Evolutionary conservation across 2,113 vertebrate species (phyloP).

Genomic region (Hyperopisus bebe): DNA sequence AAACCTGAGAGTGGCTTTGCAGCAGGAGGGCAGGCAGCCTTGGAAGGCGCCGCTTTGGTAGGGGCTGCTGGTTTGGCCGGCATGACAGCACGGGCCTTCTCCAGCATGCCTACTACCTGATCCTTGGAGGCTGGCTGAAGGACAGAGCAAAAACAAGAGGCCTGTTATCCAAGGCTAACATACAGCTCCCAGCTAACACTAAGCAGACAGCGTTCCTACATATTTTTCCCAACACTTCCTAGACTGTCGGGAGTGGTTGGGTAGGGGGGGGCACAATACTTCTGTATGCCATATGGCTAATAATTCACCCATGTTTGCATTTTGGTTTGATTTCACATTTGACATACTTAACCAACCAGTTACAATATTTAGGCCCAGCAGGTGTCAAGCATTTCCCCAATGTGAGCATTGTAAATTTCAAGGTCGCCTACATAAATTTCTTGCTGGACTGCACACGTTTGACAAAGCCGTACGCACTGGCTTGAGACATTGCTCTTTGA

Average conservation of each 20-base stretch:
- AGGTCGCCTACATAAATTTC: neutral
- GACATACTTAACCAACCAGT: neutral
- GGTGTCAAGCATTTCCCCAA: neutral
- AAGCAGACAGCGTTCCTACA: neutral
- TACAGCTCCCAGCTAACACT: neutral
- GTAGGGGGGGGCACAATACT: neutral
- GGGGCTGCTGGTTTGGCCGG: slow-evolving; percentile 79
- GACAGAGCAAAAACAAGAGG: neutral
- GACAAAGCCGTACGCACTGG: neutral
- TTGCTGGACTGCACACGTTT: neutral
- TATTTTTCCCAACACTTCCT: too few species aligned
- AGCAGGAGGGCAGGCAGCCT: slow-evolving; percentile 53
- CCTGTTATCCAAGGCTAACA: neutral
- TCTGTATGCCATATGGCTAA: neutral
- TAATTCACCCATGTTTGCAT: neutral
- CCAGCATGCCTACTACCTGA: slow-evolving; percentile 83
- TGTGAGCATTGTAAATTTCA: neutral
- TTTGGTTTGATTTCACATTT: neutral
- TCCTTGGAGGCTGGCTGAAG: slow-evolving; percentile 89
- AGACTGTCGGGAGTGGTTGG: neutral
- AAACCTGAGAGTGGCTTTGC: slow-evolving; percentile 71
- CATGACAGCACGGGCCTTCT: slow-evolving; percentile 89
- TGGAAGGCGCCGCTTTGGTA: slow-evolving; percentile 62
- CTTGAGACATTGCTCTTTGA: neutral
- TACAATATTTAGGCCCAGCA: neutral